Evolutionary conservation across 1,140 invertebrate genomes (phyloP), one percentile per base, ranked within the genome.

Genomic region (Spodoptera frugiperda): DNA sequence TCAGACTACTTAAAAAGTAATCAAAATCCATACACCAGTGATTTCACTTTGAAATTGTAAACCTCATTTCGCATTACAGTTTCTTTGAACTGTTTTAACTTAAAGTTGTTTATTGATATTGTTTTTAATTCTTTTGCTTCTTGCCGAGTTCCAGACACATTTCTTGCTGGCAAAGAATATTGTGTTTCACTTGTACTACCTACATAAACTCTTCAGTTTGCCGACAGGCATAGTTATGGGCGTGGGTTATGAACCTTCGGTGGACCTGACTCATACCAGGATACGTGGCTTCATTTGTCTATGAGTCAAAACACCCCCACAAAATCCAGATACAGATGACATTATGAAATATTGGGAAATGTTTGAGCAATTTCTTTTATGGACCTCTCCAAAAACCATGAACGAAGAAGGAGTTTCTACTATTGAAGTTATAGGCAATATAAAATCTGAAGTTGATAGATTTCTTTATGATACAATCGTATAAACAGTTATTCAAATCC

Each of bases 271-370:
- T 75, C 72, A 75, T 65, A 75, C 57, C 55, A 73, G 72, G 59
- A 65, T 75, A 75, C 55, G 71, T 65, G 48, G 59, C 59, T 63
- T 61, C 48, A 75, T 75, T 65, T 63, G 25, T 65, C 59, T 65
- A 75, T 75, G 57, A 74, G 44, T 65, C 59, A 75, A 65, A 54
- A 75, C 72, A 75, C 72, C 72, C 59, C 72, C 72, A 75, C 72
- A 75, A 53, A 51, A 74, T 63, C 72, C 72, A 74, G 57, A 74
- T 74, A 63, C 17, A 61, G 54, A 63, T 19, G 72, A 63, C 51
- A 61, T 75, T 75, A 33, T 33, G 21, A 65, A 75, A 51, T 65
- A 17, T 65, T 53, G 49, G 21, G 59, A 61, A 59, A 73, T 57
- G 10, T 15, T 73, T 49, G 21, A 14, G 21, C 72, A 74, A 65